phyloP scores from a whole-genome alignment of 1,140 invertebrate genomes.

The Nymphalis io region DNA sequence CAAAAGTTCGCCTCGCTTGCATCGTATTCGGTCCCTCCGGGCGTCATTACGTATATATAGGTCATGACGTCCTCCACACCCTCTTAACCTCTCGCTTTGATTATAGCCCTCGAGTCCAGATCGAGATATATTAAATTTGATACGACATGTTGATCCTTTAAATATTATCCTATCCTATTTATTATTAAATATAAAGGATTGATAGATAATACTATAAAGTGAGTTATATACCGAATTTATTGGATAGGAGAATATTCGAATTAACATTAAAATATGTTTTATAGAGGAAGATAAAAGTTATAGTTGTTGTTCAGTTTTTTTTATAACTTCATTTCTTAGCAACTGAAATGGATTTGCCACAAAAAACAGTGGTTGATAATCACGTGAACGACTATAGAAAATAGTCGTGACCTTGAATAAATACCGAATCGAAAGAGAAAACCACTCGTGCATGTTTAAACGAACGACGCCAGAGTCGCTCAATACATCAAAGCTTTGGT shows the following conservation, averaged over 20 bases:
- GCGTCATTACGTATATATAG: conserved; percentile 41
- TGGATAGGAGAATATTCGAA: no score
- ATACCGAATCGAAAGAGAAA: conserved; percentile 43
- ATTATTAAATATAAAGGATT: background rate
- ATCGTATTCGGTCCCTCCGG: conserved; percentile 26
- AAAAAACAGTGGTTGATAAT: conserved; percentile 8
- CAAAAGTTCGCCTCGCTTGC: conserved; percentile 9
- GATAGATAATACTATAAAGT: no score
- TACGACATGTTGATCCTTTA: background rate
- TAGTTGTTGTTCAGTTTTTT: no score
- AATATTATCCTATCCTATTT: conserved; percentile 14
- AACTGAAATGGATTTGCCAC: background rate
- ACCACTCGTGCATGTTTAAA: conserved; percentile 36
- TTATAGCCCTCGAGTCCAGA: conserved; percentile 30
- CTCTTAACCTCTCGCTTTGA: conserved; percentile 39
- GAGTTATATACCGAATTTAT: no score
- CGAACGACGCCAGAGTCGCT: conserved; percentile 33
- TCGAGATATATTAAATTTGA: conserved; percentile 38
- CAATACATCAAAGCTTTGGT: conserved; percentile 43
- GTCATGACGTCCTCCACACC: conserved; percentile 39
- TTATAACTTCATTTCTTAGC: no score
- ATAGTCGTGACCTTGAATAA: conserved; percentile 38
- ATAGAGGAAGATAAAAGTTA: no score
- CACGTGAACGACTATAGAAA: conserved; percentile 35
- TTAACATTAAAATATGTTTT: no score